Evolutionary conservation across 1,140 invertebrate species (phyloP), one percentile per base, ranked within the genome.

Genomic region (Melipona quadrifasciata): DNA sequence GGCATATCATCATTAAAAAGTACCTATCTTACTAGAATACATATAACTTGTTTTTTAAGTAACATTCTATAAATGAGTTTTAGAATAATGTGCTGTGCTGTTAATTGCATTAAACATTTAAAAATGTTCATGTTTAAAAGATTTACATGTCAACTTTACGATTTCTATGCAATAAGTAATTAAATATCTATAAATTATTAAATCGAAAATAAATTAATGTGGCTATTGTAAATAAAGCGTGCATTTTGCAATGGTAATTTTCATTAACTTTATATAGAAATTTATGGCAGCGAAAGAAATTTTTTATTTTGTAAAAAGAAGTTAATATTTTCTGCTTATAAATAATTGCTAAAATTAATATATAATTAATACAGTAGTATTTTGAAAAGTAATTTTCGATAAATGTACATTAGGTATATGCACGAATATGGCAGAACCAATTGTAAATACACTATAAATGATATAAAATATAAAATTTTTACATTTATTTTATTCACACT

Each of bases 371-470:
- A 76, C 31, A 83, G 61, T 70, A 68, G 11, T 68, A 70, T 55
- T 34, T 24, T 58, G 21, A 47, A 39, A 64, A 67, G 67, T 80
- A 51, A 68, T 55, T 82, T 65, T 34, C 5, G 3, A 55, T 68
- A 61, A 61, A 55, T 84, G 82, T 84, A 84, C 24, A 71, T 71
- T 79, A 84, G 27, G n/a, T 47, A 79, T 77, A 84, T 71, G 39
- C 31, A 61, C 47, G 27, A 55, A 73, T 21, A 64, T 78, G 81
- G 77, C 80, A 82, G 79, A 79, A 72, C 55, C 77, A 82, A 84
- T 67, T 89, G 86, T 88, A 88, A 89, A 88, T 89, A 89, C 85
- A 89, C 73, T 82, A 84, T 81, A 34, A 82, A 81, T 86, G 34
- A 81, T 87, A 57, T 85, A 84, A 87, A 84, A 51, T 84, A 68